phyloP scores from a whole-genome alignment of 2,797 vertebrate genomes.

The Acipenser ruthenus region DNA sequence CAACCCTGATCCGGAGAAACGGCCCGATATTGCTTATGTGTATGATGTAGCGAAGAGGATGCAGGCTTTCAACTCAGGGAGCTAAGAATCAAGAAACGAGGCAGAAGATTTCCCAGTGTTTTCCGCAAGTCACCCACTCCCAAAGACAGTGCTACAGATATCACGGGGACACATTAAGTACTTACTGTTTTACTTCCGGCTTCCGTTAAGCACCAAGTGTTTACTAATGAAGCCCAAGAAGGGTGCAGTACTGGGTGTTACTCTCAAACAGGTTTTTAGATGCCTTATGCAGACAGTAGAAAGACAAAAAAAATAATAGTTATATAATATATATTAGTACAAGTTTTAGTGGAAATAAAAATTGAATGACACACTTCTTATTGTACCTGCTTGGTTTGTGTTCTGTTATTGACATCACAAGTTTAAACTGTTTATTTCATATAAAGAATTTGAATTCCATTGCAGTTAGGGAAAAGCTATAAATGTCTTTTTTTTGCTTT shows the following conservation, averaged over 20 bases:
- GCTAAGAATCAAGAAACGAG: constrained; percentile 46
- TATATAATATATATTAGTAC: neutral
- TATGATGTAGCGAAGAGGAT: constrained; percentile 89
- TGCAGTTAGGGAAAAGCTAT: neutral
- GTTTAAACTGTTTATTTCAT: neutral
- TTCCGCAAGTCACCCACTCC: constrained; percentile 17
- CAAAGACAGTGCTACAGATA: constrained; percentile 27
- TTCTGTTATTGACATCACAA: neutral
- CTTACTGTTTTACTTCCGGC: constrained; percentile 13
- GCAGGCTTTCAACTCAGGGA: constrained; percentile 69
- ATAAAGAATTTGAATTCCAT: neutral
- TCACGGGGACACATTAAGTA: constrained; percentile 26
- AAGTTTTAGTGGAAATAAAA: neutral
- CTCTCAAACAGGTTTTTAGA: neutral
- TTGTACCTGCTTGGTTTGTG: constrained; percentile 1
- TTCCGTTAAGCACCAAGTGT: constrained; percentile 7
- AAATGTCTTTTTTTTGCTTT: neutral
- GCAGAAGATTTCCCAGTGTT: constrained; percentile 30
- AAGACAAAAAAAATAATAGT: no score
- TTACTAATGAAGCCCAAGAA: constrained; percentile 4
- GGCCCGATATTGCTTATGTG: constrained; percentile 90
- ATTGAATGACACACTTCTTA: constrained; percentile 1
- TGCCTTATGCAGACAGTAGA: neutral
- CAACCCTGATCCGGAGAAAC: constrained; percentile 94
- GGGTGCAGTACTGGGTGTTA: neutral